Evolutionary conservation across 2,888 invertebrate species (phyloP), one percentile per base, ranked within the genome.

Genomic region (Eledona agricola): DNA sequence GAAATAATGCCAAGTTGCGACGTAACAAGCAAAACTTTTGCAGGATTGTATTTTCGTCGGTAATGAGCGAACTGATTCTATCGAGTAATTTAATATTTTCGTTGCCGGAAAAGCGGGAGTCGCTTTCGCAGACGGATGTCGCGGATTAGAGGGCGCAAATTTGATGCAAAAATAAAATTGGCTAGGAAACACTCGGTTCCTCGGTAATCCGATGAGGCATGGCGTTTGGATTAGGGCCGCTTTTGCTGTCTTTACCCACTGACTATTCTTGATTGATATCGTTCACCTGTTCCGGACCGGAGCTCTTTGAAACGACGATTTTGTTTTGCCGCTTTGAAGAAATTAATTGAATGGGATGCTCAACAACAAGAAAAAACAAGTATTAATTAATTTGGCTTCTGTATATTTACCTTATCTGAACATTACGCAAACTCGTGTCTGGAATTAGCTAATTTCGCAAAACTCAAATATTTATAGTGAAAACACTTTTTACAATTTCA

Each of bases 11-110:
- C 23, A 25, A 35, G 47, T 37, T 29, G 37, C 37, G 37, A 20
- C 37, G 37, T 47, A 47, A 47, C 47, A 47, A 47, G 47, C 47
- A 29, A 47, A 47, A 37, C 37, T 47, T 47, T 37, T 19, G 12
- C 16, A 22, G 19, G 12, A 29, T 47, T 47, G 20, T 47, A 7
- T 35, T 29, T 35, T 34, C 37, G 25, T 7, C 37, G 11, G 47
- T 47, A 47, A 47, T 47, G 37, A 37, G 37, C 28, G 35, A 37
- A 34, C 34, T 34, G 45, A 45, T 23, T 45, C 34, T 34, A 42
- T 28, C 45, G 25, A 12, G 47, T 37, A 47, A 47, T 29, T 37
- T 23, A 20, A 47, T 47, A 32, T n/a, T 28, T 40, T 37, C 15
- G 13, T 7, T 23, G 23, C 13, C n/a, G 15, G 10, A 4, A 16